phyloP scores from a whole-genome alignment of 2,888 invertebrate species.

The Cepaea hortensis region DNA sequence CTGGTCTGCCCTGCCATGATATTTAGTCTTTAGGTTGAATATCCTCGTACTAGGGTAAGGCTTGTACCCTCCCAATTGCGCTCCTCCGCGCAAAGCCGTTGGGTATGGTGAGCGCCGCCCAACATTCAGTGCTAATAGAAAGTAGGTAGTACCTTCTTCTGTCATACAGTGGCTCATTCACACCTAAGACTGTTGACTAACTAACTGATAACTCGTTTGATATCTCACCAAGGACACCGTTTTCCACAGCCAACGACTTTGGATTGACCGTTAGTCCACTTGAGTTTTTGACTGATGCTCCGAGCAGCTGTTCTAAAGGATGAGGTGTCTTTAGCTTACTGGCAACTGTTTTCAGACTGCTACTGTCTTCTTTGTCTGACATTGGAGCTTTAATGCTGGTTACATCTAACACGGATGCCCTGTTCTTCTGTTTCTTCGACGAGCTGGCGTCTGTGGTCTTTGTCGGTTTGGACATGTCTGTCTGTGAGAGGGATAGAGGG shows the following conservation, averaged over 20 bases:
- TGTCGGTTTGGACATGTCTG: neutral
- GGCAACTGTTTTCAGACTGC: neutral
- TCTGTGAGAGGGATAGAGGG: neutral
- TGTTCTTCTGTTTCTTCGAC: slow-evolving; percentile 9
- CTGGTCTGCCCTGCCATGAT: no score
- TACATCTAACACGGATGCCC: no score
- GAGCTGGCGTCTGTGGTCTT: neutral
- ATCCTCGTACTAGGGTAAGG: no score
- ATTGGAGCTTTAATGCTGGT: neutral
- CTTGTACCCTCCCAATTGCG: no score
- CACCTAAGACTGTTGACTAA: no score
- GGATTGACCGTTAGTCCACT: slow-evolving; percentile 22
- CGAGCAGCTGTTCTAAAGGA: slow-evolving; percentile 38
- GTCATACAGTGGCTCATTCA: no score
- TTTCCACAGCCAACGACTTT: neutral
- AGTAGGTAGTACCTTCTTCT: no score
- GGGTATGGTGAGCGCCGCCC: no score
- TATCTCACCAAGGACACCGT: slow-evolving; percentile 39
- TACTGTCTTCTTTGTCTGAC: neutral
- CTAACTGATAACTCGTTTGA: no score
- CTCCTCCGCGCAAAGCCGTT: no score
- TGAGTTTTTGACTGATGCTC: neutral
- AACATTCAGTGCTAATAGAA: no score
- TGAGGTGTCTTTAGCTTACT: neutral
- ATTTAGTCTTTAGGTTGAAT: no score